Evolutionary conservation across 37 sponge, comb jelly and placozoan species (phyloP), one percentile per base, ranked within the genome.

Genomic region (Chondrosia reniformis): DNA sequence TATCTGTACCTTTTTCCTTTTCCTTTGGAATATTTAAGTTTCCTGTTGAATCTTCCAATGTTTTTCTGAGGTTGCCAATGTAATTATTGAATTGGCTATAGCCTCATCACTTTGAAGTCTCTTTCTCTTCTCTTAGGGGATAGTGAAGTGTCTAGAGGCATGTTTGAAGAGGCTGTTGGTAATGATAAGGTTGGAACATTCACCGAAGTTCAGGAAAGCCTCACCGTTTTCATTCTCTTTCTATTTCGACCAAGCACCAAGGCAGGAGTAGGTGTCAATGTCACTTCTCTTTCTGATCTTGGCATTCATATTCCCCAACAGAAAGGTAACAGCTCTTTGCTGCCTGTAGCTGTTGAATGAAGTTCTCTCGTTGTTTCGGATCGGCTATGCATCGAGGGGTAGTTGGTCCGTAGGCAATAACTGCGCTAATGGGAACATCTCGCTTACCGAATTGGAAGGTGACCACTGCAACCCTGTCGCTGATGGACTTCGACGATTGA

Each of bases 291-390:
- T 61, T 22, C 63, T 28, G 9, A 61, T 61, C 63, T 61, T 61
- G 63, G 63, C 63, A 61, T 61, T 61, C 63, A 61, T 61, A 61
- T 61, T 22, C 27, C 63, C 63, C 63, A 61, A 25, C 27, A 49
- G 52, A 19, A 49, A 19, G 15, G 52, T 49, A 19, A 49, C 52
- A 49, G 10, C 52, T 49, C 52, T 49, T 15, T 49, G 66, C 33
- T 3, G 66, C 7, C 66, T 64, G 33, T 7, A 64, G 7, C 66
- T 64, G 66, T 12, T 64, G 33, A 15, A 8, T 34, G 36, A 64
- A 64, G 36, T 64, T 7, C 7, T 64, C 66, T 3, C 66, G 4
- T 4, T 34, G 66, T 7, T 64, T 2, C 7, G 66, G 66, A 33
- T 64, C 7, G 66, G 66, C 32, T 32, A 21, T 27, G 36, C 66